Percentiles rank a stretch among this genome's conserved stretches.
Conservation (phyloP, 2,888 invertebrate species). For the Drosophila melanosoma region DNA sequence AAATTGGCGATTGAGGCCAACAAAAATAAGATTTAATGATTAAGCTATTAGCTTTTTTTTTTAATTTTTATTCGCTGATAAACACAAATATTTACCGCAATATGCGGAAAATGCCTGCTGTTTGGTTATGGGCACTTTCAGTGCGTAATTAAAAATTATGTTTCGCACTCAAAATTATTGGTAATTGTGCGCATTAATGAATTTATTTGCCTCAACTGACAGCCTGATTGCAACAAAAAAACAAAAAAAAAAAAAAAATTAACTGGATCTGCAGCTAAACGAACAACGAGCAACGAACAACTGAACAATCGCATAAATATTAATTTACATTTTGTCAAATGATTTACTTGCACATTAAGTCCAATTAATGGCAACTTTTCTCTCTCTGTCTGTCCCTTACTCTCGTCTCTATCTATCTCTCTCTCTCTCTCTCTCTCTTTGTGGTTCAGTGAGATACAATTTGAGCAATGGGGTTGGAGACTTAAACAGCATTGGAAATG, state of each 20-base stretch:
- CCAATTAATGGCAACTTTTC: constrained; percentile 57
- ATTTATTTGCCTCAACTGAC: constrained; percentile 57
- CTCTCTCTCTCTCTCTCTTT: not conserved
- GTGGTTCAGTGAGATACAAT: constrained; percentile 40
- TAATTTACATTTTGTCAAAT: constrained; percentile 72
- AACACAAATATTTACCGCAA: not conserved
- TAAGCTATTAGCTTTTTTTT: not conserved
- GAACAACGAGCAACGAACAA: constrained; percentile 20
- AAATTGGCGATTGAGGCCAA: not conserved
- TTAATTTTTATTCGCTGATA: not conserved
- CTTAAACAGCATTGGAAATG: constrained; percentile 8
- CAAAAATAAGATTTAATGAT: not conserved
- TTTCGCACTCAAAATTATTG: constrained; percentile 49
- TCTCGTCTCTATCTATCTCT: not conserved
- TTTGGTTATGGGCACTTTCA: not conserved
- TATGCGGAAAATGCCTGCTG: not conserved
- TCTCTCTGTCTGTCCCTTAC: not conserved
- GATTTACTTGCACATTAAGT: constrained; percentile 67
- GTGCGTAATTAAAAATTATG: constrained; percentile 68
- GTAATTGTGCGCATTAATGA: constrained; percentile 49
- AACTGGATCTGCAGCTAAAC: constrained; percentile 23
- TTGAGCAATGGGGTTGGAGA: not conserved
- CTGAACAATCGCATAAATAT: constrained; percentile 61
- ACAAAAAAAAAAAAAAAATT: constrained; percentile 10
- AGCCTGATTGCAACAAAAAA: constrained; percentile 16